Evolutionary conservation across 2,113 vertebrate genomes (phyloP).

Genomic region (Varanus salvator): DNA sequence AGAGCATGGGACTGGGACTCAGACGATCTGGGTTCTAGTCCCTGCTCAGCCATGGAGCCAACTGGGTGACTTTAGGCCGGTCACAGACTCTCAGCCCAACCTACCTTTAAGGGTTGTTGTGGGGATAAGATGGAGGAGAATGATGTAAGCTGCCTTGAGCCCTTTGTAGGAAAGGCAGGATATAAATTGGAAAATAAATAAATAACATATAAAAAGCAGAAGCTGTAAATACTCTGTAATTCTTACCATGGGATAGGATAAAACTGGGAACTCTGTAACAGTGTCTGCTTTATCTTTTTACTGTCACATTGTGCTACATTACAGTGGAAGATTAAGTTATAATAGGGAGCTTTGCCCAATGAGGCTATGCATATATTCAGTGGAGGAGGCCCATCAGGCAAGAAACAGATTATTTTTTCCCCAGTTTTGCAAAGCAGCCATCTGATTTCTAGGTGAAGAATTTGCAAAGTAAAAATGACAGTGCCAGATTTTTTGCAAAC

Average conservation of each 20-base stretch:
- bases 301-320: slow-evolving; percentile 19
- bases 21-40: no score
- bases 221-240: slow-evolving; percentile 30
- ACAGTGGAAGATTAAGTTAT: slow-evolving; percentile 32
- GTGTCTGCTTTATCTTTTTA: slow-evolving; percentile 31
- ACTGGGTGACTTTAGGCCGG: no score
- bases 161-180: no score
- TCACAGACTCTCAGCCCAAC: no score
- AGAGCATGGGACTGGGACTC: no score
- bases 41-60: no score
- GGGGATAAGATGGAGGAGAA: no score
- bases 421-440: background rate
- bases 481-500: no score
- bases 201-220: background rate
- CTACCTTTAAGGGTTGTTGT: no score
- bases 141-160: no score
- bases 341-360: background rate
- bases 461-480: background rate
- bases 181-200: no score
- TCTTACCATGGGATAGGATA: slow-evolving; percentile 12
- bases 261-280: slow-evolving; percentile 16
- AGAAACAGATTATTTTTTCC: background rate
- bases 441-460: slow-evolving; percentile 13
- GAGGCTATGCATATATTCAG: background rate
- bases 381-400: accelerated